Evolutionary conservation across 2,113 vertebrate species (phyloP), one percentile per base, ranked within the genome.

Genomic region (Xerus inauris): DNA sequence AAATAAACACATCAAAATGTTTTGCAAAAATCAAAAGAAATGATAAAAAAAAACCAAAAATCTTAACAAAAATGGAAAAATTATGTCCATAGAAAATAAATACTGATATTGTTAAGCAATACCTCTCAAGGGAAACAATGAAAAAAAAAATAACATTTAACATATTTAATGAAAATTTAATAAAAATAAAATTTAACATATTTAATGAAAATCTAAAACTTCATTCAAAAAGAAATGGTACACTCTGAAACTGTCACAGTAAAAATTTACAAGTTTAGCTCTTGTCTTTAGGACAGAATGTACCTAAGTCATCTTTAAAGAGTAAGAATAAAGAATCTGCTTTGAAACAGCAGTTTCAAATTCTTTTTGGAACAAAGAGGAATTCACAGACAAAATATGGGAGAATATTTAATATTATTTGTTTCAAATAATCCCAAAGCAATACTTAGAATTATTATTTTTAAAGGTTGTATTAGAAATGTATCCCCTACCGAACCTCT

Each of bases 111-210:
- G 89, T 72, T 38, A 88, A 94, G 81, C 0, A 82, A 65, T 24
- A 71, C 3, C 35, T 82, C 79, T 86, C 84, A 75, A 14, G 3
- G 38, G 32, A 92, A 92, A 79, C 75, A 94, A 88, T 22, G 3
- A 38, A 95, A 92, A 92, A 32, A 90, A 94, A 51, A 51, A 13
- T 14, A 17, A n/a, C n/a, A 84, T 92, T 87, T 90, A 94, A 92
- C 40, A 73, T 24, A 75, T 6, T 72, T 94, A 67, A 57, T 45
- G 24, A 93, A 94, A 96, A 91, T 8, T n/a, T n/a, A n/a, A n/a
- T n/a, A n/a, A n/a, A n/a, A n/a, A n/a, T n/a, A n/a, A n/a, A 94
- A 84, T 92, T 87, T 90, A 94, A 92, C 40, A 73, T 24, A 75
- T 6, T 73, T 92, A 69, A 59, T 47, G 24, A 94, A 94, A 96